Base-by-base conservation (phyloP, 2,113 vertebrate species). In the Probosciger aterrimus region DNA sequence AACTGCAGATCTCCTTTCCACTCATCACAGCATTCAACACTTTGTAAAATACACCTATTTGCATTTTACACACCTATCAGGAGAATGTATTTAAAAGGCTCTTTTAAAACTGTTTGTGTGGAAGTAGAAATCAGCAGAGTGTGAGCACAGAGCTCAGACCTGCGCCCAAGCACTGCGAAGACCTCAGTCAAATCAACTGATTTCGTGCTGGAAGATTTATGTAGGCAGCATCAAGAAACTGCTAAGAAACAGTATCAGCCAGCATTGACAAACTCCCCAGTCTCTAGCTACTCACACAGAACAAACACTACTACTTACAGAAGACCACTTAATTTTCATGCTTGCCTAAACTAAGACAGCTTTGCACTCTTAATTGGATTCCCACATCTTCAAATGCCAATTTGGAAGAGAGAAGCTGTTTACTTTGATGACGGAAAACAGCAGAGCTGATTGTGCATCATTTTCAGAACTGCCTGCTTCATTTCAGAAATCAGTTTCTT, bases 381-480 rank as follows among this genome's bases (percentile, higher is more conserved):
- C 82, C 60, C 69, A 62, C 57, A 52, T 84, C 47, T 84, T 47
- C 57, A 84, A 89, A 68, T 25, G 64, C 60, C 82, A 68, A 8
- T 90, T 59, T 90, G 65, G 80, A 95, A 92, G 30, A 75, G 59
- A 60, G 49, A 90, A 64, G 35, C 39, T 73, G 52, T 93, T 96
- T 96, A 73, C 37, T 71, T 60, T 0, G 0, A 24, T 41, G 82
- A 88, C 10, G 14, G 88, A 82, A 96, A 92, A 90, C 92, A 93
- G 76, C 31, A 90, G 57, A 86, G 88, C 43, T 79, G 57, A 90
- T 39, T 33, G 68, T 18, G 43, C 55, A 57, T 37, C 22, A 31
- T 62, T 93, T 93, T 31, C 88, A 35, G 55, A 92, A 90, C 25
- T 39, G 53, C 50, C 52, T 67, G 41, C 39, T n/a, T 84, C 9